Evolutionary conservation across 2,888 invertebrate species (phyloP), one percentile per base, ranked within the genome.

Genomic region (Megastigmus dorsalis): DNA sequence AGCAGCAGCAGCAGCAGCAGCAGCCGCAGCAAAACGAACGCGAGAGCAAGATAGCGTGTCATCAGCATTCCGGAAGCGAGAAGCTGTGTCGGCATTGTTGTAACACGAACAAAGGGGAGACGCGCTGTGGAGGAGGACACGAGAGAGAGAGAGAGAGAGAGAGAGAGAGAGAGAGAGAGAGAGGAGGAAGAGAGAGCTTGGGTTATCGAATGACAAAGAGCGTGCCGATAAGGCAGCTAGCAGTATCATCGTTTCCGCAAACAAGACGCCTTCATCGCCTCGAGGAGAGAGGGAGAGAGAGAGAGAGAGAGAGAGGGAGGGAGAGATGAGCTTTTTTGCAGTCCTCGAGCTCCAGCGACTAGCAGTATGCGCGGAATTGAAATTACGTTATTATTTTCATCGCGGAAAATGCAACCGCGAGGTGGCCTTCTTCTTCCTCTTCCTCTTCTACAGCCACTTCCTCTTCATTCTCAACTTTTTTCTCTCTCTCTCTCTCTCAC

Each of bases 161-260:
- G 26, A 20, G 30, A 10, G 3, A 18, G 41, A 28, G 15, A 54
- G 9, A 15, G 28, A 60, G 43, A 28, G 33, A 26, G 23, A 43
- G 54, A 62, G 43, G 26, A 23, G n/a, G 48, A 7, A 15, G 23
- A 15, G n/a, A 10, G 33, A 23, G 26, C 30, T 45, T 55, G 33
- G 59, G 52, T 63, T 68, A 68, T 74, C 68, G 68, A 68, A 68
- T 74, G 68, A 74, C 68, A 74, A 68, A 68, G 73, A 73, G 67
- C 60, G 57, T 45, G 73, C 59, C 59, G 73, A 73, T 73, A 73
- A 73, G 73, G 66, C 65, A 65, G 48, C 63, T 55, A 33, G 45
- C 71, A 15, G 52, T 73, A 67, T 73, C 73, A 67, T 73, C 66
- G 54, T 67, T 67, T 67, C 67, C 67, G 73, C 45, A 73, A 73